phyloP scores from a whole-genome alignment of 2,113 vertebrate species.

The Brienomyrus brachyistius region DNA sequence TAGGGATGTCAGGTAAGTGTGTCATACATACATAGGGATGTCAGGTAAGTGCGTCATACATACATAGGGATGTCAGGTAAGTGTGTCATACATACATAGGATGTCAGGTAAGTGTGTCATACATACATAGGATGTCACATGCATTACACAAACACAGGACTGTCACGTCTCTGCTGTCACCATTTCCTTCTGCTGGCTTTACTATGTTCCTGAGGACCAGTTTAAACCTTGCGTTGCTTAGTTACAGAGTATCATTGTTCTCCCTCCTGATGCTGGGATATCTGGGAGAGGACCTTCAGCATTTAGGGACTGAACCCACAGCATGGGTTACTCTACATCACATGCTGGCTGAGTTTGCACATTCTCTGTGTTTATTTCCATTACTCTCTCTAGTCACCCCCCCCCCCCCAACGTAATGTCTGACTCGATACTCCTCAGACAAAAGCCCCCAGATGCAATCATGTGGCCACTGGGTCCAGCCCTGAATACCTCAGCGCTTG shows the following conservation, averaged over 20 bases:
- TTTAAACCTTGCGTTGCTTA: conserved; percentile 18
- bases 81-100: neutral
- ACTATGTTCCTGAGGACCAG: neutral
- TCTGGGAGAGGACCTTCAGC: neutral
- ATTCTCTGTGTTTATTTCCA: neutral
- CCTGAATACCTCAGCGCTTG: neutral
- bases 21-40: neutral
- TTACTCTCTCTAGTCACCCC: neutral
- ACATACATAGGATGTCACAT: neutral
- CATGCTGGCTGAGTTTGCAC: neutral
- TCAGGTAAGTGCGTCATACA: neutral
- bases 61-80: neutral
- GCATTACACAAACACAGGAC: neutral
- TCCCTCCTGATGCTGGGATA: neutral
- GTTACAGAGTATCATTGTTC: conserved; percentile 18
- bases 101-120: neutral
- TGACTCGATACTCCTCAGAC: neutral
- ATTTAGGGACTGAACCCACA: neutral
- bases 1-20: neutral
- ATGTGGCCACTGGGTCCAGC: neutral
- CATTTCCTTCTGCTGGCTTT: neutral
- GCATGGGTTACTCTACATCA: neutral
- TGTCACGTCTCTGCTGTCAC: neutral
- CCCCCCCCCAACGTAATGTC: neutral
- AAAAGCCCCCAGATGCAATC: neutral